Evolutionary conservation across 2,888 invertebrate species (phyloP).

Genomic region (Neoaliturus tenellus): DNA sequence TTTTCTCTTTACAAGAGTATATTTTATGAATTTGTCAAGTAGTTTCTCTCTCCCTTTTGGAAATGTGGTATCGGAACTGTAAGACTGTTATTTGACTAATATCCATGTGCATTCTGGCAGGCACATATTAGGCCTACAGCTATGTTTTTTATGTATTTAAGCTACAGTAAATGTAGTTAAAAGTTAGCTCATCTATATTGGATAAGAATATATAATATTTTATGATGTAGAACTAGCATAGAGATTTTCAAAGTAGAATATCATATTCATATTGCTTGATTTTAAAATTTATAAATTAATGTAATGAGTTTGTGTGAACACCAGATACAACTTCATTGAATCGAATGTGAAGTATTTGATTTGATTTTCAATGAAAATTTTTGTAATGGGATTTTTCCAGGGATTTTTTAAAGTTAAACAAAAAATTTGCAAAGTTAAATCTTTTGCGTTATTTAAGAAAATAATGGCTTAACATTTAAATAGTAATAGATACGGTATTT

Average conservation of each 20-base stretch:
- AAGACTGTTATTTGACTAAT: slow-evolving; percentile 28
- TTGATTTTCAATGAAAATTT: too few species aligned
- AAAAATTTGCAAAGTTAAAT: too few species aligned
- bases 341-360: too few species aligned
- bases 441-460: too few species aligned
- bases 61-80: slow-evolving; percentile 25
- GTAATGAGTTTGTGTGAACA: too few species aligned
- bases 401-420: too few species aligned
- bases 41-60: background rate
- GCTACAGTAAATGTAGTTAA: background rate
- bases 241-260: background rate
- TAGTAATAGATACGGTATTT: too few species aligned
- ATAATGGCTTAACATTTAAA: too few species aligned
- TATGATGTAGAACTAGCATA: background rate
- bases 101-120: background rate
- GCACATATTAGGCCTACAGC: background rate
- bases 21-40: background rate
- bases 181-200: background rate
- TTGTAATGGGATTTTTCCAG: too few species aligned
- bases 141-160: background rate
- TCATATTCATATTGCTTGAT: background rate
- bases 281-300: background rate
- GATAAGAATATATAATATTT: background rate
- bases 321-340: too few species aligned
- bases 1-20: background rate